Percentiles rank a stretch among this genome's conserved stretches.
phyloP scores from a whole-genome alignment of 2,113 vertebrate species.

The Dolichallabes microphthalmus region DNA sequence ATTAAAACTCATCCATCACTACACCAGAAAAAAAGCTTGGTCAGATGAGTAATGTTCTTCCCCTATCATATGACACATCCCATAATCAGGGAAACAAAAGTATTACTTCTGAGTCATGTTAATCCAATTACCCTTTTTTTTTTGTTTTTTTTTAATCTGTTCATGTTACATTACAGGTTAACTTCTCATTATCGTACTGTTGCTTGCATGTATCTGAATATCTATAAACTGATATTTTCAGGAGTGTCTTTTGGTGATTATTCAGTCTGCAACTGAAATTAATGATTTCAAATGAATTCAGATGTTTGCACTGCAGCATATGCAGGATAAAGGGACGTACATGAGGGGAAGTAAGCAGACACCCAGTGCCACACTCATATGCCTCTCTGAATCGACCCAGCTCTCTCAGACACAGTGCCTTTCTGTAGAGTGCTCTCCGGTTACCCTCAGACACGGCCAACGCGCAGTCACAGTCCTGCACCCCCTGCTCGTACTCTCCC shows the following conservation, averaged over 20 bases:
- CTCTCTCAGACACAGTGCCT: slow-evolving; percentile 86
- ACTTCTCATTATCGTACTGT: background rate
- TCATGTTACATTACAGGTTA: background rate
- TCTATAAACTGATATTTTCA: background rate
- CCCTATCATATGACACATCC: background rate
- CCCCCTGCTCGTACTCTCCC: slow-evolving; percentile 85
- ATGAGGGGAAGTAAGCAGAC: slow-evolving; percentile 88
- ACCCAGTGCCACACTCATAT: slow-evolving; percentile 91
- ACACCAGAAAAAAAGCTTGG: background rate
- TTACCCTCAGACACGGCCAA: slow-evolving; percentile 84
- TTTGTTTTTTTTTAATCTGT: background rate
- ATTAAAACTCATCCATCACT: background rate
- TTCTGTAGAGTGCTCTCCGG: slow-evolving; percentile 88
- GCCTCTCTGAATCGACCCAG: slow-evolving; percentile 90
- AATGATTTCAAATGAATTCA: background rate
- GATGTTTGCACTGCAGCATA: background rate
- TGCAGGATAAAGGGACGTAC: slow-evolving; percentile 67
- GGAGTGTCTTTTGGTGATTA: background rate
- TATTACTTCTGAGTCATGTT: background rate
- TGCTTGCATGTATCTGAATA: background rate
- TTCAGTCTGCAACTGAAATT: background rate
- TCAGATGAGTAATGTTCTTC: background rate
- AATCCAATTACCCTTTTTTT: background rate
- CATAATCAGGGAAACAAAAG: background rate
- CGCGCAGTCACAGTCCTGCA: slow-evolving; percentile 92